Base-by-base conservation (phyloP, 2,797 vertebrate species). In the Gymnoscopelus microlampas region DNA sequence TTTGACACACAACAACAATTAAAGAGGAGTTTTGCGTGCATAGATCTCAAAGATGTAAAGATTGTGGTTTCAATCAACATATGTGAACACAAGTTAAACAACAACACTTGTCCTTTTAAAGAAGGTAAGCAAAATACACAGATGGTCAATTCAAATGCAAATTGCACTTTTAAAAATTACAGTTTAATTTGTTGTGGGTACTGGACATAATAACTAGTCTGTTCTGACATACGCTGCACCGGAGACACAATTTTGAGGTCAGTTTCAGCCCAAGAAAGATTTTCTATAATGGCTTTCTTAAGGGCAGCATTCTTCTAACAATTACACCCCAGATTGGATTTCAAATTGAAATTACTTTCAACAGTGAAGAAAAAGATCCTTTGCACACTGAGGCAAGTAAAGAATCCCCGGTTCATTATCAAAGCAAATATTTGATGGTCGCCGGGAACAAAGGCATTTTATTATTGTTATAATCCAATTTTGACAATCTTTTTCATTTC, bases 401-500 rank as follows among this genome's bases (percentile, higher is more conserved):
- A 57, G 51, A 67, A 84, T 66, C 64, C 7, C 39, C 2, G 55
- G 60, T 80, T 85, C 64, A 80, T 88, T 89, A 80, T 82, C 68
- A 88, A 87, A 88, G 81, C 80, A 89, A 88, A 89, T 83, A 84
- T 81, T 80, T 84, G 80, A 87, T 75, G 56, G 51, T 64, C 32
- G 47, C 35, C 71, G 26, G 48, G 71, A 81, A 87, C 77, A 87
- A 84, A 81, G 56, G 62, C 62, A 70, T 83, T 74, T 76, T 57
- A 71, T 79, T 83, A 89, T 83, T 83, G 68, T 75, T 85, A 79
- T 51, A 80, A 82, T 73, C 64, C 53, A 70, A 81, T 79, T 86
- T 53, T 73, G 39, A 77, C 73, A 60, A 78, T 84, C 26, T 39
- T 74, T 84, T 76, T 80, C 56, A 76, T 78, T 63, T 73, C 53